Evolutionary conservation across 2,797 vertebrate genomes (phyloP).

Genomic region (Potorous gilbertii): DNA sequence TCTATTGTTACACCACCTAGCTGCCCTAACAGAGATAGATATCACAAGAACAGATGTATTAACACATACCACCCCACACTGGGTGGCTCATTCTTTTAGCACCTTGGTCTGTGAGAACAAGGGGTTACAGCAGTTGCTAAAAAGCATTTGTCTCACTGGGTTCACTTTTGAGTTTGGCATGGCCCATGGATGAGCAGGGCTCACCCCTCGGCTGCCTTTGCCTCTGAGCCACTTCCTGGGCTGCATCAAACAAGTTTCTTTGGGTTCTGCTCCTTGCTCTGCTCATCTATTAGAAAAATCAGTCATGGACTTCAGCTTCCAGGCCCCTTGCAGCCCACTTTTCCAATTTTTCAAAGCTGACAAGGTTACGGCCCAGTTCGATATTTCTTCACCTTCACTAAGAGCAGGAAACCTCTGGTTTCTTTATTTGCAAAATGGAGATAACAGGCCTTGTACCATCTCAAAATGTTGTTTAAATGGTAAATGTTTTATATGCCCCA

Average conservation of each 20-base stretch:
- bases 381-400: not conserved
- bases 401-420: not conserved
- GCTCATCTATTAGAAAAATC: not conserved
- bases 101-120: not conserved
- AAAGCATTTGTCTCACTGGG: not conserved
- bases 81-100: not conserved
- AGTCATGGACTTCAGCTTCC: not conserved
- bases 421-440: constrained; percentile 19
- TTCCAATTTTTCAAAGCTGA: not conserved
- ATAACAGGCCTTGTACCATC: not conserved
- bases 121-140: not conserved
- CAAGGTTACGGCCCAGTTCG: not conserved
- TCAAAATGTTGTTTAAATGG: not conserved
- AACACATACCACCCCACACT: not conserved
- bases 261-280: not conserved
- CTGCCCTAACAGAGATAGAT: too few species aligned
- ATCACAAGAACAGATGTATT: not conserved
- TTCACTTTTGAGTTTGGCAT: not conserved
- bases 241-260: not conserved
- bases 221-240: not conserved
- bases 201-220: not conserved
- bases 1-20: too few species aligned
- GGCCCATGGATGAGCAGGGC: not conserved
- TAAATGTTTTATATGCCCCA: not conserved
- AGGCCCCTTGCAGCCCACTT: not conserved